These are phyloP conservation scores for Eumaeus atala DNA, from an alignment of 1,140 invertebrate genomes.

Conservation along the genomic window DNA sequence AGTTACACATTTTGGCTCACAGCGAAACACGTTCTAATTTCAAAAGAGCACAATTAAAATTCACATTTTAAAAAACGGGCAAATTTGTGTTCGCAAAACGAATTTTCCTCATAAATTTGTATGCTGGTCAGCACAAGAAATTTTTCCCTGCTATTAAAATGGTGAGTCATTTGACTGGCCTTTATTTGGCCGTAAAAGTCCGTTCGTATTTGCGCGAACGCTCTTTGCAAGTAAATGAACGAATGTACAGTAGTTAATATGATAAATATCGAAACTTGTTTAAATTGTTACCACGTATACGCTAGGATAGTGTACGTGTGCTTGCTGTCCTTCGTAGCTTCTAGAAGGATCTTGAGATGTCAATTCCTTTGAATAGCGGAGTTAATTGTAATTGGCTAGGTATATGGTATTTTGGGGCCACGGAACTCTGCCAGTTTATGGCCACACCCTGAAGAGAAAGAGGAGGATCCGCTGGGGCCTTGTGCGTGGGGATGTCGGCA, in stretches of 20 bases:
- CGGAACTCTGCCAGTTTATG: too few relatives aligned
- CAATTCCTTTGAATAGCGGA: too few relatives aligned
- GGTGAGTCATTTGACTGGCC: slow-evolving; percentile 51
- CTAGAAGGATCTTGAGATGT: too few relatives aligned
- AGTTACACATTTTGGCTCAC: background rate
- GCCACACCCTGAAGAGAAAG: too few relatives aligned
- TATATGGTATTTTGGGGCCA: too few relatives aligned
- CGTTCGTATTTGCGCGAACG: slow-evolving; percentile 25
- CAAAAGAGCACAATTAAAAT: slow-evolving; percentile 51
- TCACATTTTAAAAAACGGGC: slow-evolving; percentile 32
- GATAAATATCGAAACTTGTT: slow-evolving; percentile 4
- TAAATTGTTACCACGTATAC: background rate
- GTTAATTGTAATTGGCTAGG: too few relatives aligned
- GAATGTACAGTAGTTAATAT: slow-evolving; percentile 11
- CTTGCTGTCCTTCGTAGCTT: too few relatives aligned
- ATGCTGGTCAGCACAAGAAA: slow-evolving; percentile 45
- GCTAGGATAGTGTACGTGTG: too few relatives aligned
- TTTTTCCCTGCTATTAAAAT: slow-evolving; percentile 50
- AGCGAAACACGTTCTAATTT: background rate
- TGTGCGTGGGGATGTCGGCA: too few relatives aligned
- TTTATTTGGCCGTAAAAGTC: slow-evolving; percentile 34
- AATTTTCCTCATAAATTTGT: slow-evolving; percentile 47
- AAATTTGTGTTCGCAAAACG: slow-evolving; percentile 25
- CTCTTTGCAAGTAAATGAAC: slow-evolving; percentile 18
- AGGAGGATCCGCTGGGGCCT: too few relatives aligned